These are phyloP conservation scores for Podarcis raffonei DNA, from an alignment of 2,113 vertebrate species.

Conservation along the genomic window DNA sequence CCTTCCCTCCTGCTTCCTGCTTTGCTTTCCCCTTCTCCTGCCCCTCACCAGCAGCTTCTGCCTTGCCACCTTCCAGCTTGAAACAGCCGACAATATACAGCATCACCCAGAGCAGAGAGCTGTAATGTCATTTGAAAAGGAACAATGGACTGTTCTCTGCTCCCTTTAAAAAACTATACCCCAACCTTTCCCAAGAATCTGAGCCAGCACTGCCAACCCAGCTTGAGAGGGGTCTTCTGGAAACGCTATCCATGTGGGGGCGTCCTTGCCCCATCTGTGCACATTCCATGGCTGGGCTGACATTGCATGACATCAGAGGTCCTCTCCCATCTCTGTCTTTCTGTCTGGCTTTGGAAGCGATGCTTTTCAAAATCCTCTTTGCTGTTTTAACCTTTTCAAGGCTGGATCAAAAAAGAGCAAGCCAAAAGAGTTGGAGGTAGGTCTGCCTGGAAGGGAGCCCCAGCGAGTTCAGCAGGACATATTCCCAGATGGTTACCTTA, in stretches of 20 bases:
- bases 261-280: not conserved
- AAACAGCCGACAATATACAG: not conserved
- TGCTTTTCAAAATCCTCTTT: not conserved
- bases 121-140: not conserved
- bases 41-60: fast-evolving
- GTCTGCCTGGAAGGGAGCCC: not conserved
- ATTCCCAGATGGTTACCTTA: not conserved
- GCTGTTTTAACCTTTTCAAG: not conserved
- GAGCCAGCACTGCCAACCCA: not conserved
- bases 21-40: not conserved
- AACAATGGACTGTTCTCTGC: not conserved
- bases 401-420: not conserved
- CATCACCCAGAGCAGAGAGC: not conserved
- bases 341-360: not conserved
- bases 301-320: not conserved
- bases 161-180: not conserved
- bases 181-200: not conserved
- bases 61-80: fast-evolving
- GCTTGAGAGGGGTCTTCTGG: not conserved
- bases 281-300: not conserved
- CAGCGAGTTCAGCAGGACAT: not conserved
- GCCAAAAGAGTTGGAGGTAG: not conserved
- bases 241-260: fast-evolving
- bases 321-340: not conserved
- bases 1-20: fast-evolving